These are phyloP conservation scores for Tychaedon coryphoeus DNA, from an alignment of 2,113 vertebrate genomes.

Conservation along the genomic window DNA sequence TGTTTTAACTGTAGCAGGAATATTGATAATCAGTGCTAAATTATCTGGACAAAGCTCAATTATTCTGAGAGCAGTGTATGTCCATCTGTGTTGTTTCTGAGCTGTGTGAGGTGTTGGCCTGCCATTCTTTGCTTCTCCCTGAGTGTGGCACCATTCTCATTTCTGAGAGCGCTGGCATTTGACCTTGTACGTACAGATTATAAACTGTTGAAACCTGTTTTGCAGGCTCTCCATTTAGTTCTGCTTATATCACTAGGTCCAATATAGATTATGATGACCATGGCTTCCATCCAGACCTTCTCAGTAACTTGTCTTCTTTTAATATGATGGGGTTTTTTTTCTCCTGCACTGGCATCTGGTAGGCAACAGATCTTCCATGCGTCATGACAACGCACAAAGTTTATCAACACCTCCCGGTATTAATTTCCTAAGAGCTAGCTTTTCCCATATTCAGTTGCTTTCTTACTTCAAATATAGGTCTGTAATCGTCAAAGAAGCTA, in stretches of 20 bases:
- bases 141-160: slow-evolving; percentile 32
- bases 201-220: not conserved
- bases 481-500: not conserved
- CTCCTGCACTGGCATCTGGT: not conserved
- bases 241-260: slow-evolving; percentile 29
- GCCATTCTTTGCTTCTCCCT: slow-evolving; percentile 18
- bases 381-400: not conserved
- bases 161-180: not conserved
- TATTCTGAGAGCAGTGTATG: not conserved
- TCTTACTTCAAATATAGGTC: not conserved
- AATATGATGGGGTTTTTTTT: not conserved
- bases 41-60: not conserved
- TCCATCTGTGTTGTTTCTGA: not conserved
- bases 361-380: slow-evolving; percentile 30
- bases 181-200: not conserved
- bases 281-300: slow-evolving; percentile 52
- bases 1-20: not conserved
- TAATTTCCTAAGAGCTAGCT: not conserved
- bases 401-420: not conserved
- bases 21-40: not conserved
- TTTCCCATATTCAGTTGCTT: not conserved
- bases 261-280: slow-evolving; percentile 35
- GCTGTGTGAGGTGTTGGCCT: not conserved
- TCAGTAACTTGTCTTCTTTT: slow-evolving; percentile 13
- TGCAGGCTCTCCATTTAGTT: slow-evolving; percentile 18